phyloP scores from a whole-genome alignment of 2,888 invertebrate species.

The Stramonita haemastoma region DNA sequence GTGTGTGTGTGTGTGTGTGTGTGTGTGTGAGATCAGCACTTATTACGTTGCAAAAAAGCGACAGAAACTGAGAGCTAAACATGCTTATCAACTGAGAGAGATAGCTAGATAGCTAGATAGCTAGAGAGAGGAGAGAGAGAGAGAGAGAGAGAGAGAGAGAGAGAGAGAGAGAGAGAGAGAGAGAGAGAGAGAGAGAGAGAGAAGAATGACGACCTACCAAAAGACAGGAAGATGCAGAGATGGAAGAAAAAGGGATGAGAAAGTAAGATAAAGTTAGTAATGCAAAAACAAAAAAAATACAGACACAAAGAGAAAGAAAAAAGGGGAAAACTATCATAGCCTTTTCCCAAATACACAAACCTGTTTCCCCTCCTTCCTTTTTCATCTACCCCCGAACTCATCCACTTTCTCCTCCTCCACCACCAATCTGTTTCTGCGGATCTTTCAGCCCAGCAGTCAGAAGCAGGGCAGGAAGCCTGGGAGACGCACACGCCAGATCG shows the following conservation, averaged over 20 bases:
- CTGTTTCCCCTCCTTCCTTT: not conserved
- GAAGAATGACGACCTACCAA: too few species aligned
- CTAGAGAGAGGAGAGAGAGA: not conserved
- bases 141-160: too few species aligned
- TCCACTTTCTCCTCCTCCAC: not conserved
- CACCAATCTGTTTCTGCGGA: slow-evolving; percentile 7
- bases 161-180: too few species aligned
- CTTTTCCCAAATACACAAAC: not conserved
- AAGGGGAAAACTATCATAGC: not conserved
- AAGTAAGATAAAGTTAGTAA: too few species aligned
- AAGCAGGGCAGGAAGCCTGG: not conserved
- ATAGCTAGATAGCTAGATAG: too few species aligned
- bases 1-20: too few species aligned
- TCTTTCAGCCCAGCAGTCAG: not conserved
- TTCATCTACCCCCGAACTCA: not conserved
- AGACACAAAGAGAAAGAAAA: not conserved
- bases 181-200: not conserved
- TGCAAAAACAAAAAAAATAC: not conserved
- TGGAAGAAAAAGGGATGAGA: too few species aligned
- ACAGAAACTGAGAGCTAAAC: too few species aligned
- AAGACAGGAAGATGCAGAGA: too few species aligned
- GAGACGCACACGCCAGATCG: slow-evolving; percentile 5
- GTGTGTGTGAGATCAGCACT: too few species aligned
- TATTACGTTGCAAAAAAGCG: too few species aligned
- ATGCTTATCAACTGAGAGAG: too few species aligned